phyloP scores from a whole-genome alignment of 2,113 vertebrate genomes.

The Nothocercus nigrocapillus region DNA sequence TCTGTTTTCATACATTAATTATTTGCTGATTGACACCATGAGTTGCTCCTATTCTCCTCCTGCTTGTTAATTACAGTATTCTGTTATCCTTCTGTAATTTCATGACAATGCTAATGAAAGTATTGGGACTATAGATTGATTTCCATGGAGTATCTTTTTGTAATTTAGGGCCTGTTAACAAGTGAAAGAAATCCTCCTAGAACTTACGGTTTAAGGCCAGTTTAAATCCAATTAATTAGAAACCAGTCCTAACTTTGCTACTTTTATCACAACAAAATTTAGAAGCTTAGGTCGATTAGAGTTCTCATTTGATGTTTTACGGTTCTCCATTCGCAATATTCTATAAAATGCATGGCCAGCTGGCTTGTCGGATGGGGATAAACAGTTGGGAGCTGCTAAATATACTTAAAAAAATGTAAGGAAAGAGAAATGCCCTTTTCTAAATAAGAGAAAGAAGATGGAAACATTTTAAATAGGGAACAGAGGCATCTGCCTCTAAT shows the following conservation, averaged over 20 bases:
- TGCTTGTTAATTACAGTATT: slow-evolving; percentile 77
- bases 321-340: not conserved
- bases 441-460: not conserved
- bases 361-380: not conserved
- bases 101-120: slow-evolving; percentile 70
- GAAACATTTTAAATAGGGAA: not conserved
- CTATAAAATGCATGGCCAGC: not conserved
- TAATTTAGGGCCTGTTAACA: slow-evolving; percentile 76
- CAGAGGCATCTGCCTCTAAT: slow-evolving; percentile 12
- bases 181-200: slow-evolving; percentile 42
- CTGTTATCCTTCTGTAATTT: slow-evolving; percentile 71
- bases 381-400: not conserved
- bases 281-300: not conserved
- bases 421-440: not conserved
- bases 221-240: slow-evolving; percentile 77
- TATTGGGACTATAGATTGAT: slow-evolving; percentile 71
- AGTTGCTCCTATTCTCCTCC: slow-evolving; percentile 62
- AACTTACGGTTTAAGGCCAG: slow-evolving; percentile 74
- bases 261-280: slow-evolving; percentile 57
- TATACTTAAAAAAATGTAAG: not conserved
- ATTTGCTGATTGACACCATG: slow-evolving; percentile 65
- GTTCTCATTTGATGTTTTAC: not conserved
- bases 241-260: slow-evolving; percentile 56
- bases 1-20: slow-evolving; percentile 64
- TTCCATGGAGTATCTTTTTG: slow-evolving; percentile 50